A percentile compares a stretch with the other conserved stretches of the same genome.
phyloP scores from a whole-genome alignment of 2,888 invertebrate species.

The Cryptosula pallasiana region DNA sequence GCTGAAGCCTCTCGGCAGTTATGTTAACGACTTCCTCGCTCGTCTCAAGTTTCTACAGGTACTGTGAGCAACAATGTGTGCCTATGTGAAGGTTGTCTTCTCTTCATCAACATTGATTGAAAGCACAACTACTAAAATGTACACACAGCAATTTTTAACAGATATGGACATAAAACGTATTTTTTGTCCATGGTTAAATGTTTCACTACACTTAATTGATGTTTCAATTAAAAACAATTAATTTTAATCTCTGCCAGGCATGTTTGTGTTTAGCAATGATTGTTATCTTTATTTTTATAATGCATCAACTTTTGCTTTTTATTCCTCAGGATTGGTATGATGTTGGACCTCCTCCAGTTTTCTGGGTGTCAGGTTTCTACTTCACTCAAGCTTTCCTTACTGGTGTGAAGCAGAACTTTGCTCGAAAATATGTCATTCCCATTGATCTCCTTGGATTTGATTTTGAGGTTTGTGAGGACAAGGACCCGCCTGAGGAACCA shows the following conservation, averaged over 20 bases:
- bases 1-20: conserved; percentile 54
- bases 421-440: conserved; percentile 55
- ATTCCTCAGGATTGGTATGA: conserved; percentile 52
- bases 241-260: too few relatives aligned
- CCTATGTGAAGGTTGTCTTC: background rate
- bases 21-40: conserved; percentile 53
- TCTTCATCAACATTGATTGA: too few relatives aligned
- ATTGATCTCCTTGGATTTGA: conserved; percentile 53
- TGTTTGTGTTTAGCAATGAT: too few relatives aligned
- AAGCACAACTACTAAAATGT: too few relatives aligned
- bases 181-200: too few relatives aligned
- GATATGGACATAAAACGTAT: too few relatives aligned
- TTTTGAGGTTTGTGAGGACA: conserved; percentile 60
- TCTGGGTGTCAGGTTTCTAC: conserved; percentile 56
- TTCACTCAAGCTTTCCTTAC: conserved; percentile 57
- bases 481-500: conserved; percentile 52
- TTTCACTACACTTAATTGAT: too few relatives aligned
- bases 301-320: background rate
- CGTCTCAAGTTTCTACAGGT: conserved; percentile 62
- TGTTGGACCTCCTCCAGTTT: conserved; percentile 49
- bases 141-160: too few relatives aligned
- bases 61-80: background rate
- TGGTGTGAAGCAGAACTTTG: conserved; percentile 56
- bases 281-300: too few relatives aligned
- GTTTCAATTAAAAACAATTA: too few relatives aligned